A percentile compares a stretch with the other conserved stretches of the same genome.
phyloP scores from a whole-genome alignment of 2,797 vertebrate species.

The Pseudotriccus pelzelni region DNA sequence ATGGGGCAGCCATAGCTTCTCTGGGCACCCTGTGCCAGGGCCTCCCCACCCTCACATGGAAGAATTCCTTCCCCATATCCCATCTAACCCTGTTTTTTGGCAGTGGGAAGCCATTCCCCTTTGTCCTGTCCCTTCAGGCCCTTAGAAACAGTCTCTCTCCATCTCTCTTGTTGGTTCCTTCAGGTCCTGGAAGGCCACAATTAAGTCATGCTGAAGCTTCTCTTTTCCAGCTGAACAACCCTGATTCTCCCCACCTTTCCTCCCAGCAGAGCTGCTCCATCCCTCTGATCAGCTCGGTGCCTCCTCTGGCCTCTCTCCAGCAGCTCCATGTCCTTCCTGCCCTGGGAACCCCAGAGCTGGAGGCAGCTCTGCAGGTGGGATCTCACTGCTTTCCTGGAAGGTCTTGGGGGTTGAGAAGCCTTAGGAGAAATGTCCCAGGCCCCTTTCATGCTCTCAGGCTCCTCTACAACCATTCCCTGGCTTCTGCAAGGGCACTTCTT shows the following conservation, averaged over 20 bases:
- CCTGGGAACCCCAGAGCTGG: not conserved
- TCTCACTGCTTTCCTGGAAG: not conserved
- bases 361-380: not conserved
- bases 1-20: not conserved
- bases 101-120: not conserved
- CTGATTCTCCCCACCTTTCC: not conserved
- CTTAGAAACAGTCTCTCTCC: not conserved
- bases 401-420: not conserved
- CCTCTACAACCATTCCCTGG: not conserved
- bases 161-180: not conserved
- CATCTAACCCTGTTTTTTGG: not conserved
- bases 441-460: not conserved
- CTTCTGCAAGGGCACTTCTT: not conserved
- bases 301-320: not conserved
- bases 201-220: not conserved
- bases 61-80: not conserved
- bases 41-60: rapidly evolving
- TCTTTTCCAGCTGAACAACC: not conserved
- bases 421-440: not conserved
- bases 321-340: not conserved
- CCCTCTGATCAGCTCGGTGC: not conserved
- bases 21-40: not conserved
- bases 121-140: not conserved
- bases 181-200: not conserved
- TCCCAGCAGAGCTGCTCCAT: not conserved